phyloP scores from a whole-genome alignment of 2,888 invertebrate genomes.

The Cryptocheilus praepositus region DNA sequence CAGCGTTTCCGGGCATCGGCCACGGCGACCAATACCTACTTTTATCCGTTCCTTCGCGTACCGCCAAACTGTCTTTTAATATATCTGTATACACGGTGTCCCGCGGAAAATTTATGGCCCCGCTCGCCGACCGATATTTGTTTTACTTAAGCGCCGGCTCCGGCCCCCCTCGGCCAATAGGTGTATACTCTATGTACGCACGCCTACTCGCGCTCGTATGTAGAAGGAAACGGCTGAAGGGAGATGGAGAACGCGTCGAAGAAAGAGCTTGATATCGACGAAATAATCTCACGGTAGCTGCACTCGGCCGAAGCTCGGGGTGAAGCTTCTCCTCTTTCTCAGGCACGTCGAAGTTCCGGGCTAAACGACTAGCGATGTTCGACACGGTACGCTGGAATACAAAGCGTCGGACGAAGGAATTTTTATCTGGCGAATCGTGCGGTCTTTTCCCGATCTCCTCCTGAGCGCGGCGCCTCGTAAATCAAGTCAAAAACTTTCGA shows the following conservation, averaged over 20 bases:
- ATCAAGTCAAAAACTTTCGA: no score
- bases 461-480: no score
- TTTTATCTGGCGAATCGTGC: no score
- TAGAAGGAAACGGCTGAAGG: background rate
- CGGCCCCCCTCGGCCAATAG: conserved; percentile 14
- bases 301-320: no score
- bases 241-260: background rate
- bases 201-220: no score
- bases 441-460: no score
- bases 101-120: conserved; percentile 63
- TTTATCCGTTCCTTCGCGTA: conserved; percentile 23
- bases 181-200: no score
- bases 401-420: no score
- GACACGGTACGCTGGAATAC: no score
- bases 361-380: no score
- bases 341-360: no score
- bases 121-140: conserved; percentile 63
- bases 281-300: background rate
- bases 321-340: no score
- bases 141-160: conserved; percentile 57
- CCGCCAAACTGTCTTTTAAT: conserved; percentile 64
- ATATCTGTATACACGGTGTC: conserved; percentile 62
- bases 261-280: conserved; percentile 1
- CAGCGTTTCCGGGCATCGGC: conserved; percentile 2
- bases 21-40: conserved; percentile 19